These are phyloP conservation scores for Entomobrya multifasciata DNA, from an alignment of 2,888 invertebrate genomes.

Conservation along the genomic window DNA sequence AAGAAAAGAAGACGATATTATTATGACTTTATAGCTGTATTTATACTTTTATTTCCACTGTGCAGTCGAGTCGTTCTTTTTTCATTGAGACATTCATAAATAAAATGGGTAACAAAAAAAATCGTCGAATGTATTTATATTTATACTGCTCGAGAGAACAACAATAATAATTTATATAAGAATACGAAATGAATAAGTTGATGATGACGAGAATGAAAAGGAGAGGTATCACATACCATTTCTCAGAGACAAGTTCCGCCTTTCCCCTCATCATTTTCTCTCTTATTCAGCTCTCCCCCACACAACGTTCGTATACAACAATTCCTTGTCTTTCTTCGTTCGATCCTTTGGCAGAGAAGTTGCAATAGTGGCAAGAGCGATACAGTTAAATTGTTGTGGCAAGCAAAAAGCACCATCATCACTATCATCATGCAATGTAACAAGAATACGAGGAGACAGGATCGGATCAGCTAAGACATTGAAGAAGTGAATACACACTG, in stretches of 20 bases:
- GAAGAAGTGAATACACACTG: constrained; percentile 4
- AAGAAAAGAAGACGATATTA: constrained; percentile 29
- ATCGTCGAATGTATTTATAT: constrained; percentile 34
- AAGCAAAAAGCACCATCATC: constrained; percentile 13
- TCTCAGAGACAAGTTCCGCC: constrained; percentile 37
- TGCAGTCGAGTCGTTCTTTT: constrained; percentile 12
- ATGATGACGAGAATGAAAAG: too few species aligned
- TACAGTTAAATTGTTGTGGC: constrained; percentile 33
- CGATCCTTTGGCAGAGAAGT: too few species aligned
- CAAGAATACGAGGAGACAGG: constrained; percentile 50
- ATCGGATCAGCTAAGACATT: constrained; percentile 23
- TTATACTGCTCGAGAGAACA: constrained; percentile 11
- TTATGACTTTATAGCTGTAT: constrained; percentile 44
- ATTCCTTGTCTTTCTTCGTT: constrained; percentile 20
- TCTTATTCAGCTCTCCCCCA: background rate
- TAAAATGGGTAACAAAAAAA: constrained; percentile 25
- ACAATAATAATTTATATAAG: constrained; percentile 32
- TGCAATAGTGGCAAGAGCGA: background rate
- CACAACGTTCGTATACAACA: too few species aligned
- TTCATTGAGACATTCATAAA: constrained; percentile 37
- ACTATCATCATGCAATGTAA: constrained; percentile 38
- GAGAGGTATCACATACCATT: constrained; percentile 43
- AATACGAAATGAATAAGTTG: background rate
- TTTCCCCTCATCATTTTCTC: constrained; percentile 11
- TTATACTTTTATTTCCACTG: background rate